Evolutionary conservation across 2,797 vertebrate genomes (phyloP), one percentile per base, ranked within the genome.

Genomic region (Girardinus metallicus): DNA sequence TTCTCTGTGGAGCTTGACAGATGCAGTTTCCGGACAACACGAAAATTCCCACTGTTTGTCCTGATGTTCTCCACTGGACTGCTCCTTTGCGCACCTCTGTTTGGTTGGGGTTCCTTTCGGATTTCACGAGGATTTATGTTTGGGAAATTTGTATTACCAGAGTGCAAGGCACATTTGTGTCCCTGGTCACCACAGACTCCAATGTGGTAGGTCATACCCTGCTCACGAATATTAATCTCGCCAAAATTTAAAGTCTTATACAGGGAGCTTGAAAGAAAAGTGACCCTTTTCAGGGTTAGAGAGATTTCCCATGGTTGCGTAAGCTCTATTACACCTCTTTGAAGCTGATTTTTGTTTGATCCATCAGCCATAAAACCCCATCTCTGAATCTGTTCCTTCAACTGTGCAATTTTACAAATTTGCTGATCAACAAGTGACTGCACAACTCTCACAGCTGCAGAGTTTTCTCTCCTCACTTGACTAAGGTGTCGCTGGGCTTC

Each of bases 241-340:
- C 95, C 95, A 41, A 96, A 89, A 29, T 74, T 86, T 26, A 95
- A 78, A 12, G 47, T 76, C 36, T 89, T 88, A 4, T 90, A 88
- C 70, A 84, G 76, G 8, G 83, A 44, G 62, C 73, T 90, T 55
- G 93, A 81, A 72, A 79, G 70, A 86, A 95, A 95, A 76, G 64
- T 73, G 39, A 95, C 92, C 34, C 92, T 94, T 89, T 96, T 96
- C 57, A 96, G 53, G 4, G 95, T 95, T 10, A 96, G 71, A 51
- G 95, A 92, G 77, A 96, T 94, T 82, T 96, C 95, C 95, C 95
- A 96, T 0, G 95, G 95, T 74, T 95, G 95, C 3, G 93, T 95
- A 66, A 90, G 84, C 79, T 96, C 95, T 62, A 86, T 81, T 29
- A 95, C 92, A 13, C 91, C 91, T 82, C 83, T 90, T 83, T 95